Conservation (phyloP, 2,797 vertebrate genomes). For the Diplodus puntazzo region DNA sequence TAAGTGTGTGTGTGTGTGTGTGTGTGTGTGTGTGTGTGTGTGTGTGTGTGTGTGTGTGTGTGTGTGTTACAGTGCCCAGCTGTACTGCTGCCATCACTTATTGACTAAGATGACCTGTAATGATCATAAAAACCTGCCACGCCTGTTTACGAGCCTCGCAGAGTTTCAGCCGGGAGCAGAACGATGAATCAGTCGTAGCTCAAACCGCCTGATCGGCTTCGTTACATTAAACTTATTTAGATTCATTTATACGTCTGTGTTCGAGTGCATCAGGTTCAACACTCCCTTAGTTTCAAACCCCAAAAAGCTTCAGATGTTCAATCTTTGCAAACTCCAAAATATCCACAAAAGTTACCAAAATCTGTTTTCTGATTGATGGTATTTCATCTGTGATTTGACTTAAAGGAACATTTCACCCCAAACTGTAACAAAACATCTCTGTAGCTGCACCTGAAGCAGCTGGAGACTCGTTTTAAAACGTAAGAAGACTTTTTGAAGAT, state of each 20-base stretch:
- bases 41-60: slow-evolving; percentile 8
- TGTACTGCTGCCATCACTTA: slow-evolving; percentile 2
- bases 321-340: no score
- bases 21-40: neutral
- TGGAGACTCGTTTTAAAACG: no score
- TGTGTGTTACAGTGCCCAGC: neutral
- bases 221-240: neutral
- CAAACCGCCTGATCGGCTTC: no score
- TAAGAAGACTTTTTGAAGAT: no score
- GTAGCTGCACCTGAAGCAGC: no score
- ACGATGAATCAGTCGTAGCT: neutral
- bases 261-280: neutral
- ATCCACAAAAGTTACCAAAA: no score
- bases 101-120: slow-evolving; percentile 28
- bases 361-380: no score
- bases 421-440: no score
- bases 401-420: no score
- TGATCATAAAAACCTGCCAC: slow-evolving; percentile 33
- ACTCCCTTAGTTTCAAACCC: neutral
- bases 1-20: neutral
- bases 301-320: no score
- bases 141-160: slow-evolving; percentile 33
- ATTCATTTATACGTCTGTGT: neutral
- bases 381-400: no score
- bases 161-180: slow-evolving; percentile 27